Evolutionary conservation across 2,888 invertebrate species (phyloP), one percentile per base, ranked within the genome.

Genomic region (Acheta domesticus): DNA sequence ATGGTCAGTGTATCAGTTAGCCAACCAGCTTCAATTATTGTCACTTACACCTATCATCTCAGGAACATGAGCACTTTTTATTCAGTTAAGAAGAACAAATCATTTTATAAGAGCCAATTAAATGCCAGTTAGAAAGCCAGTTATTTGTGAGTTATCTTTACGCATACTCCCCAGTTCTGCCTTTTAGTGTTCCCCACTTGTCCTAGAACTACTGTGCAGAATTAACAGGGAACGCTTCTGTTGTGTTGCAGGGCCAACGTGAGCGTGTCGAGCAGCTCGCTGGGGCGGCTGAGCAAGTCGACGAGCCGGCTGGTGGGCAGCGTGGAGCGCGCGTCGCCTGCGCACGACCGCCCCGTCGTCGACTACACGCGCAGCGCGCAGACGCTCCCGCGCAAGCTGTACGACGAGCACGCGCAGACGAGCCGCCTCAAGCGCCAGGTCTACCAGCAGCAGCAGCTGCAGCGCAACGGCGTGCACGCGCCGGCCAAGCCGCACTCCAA

Each of bases 281-380:
- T 95, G 84, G 95, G 94, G 81, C 91, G 95, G 83, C 92, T 94
- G 88, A 94, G 94, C 89, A 95, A 94, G 87, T 93, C 94, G 36
- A 93, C 93, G 77, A 91, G 93, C 85, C 91, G 94, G 81, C 87
- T 94, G 84, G 88, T 88, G 87, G 87, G 91, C 86, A 87, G 86
- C 86, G 88, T 88, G 93, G 79, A 92, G 90, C 83, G 62, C n/a
- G 76, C 49, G n/a, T 48, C 76, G 14, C 48, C 76, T 49, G 48
- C 48, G 14, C 76, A 62, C 79, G 79, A 23, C 49, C 36, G 75
- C 74, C 48, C 62, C 77, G 16, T 77, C 77, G 20, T 50, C 79
- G 82, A 82, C 78, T 81, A 81, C 79, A 81, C 78, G 48, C 79
- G 83, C 49, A 80, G 74, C 78, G 80, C 82, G 73, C 95, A 95